These are phyloP conservation scores for Oenanthe oenanthe DNA, from an alignment of 2,113 vertebrate species.

Conservation along the genomic window DNA sequence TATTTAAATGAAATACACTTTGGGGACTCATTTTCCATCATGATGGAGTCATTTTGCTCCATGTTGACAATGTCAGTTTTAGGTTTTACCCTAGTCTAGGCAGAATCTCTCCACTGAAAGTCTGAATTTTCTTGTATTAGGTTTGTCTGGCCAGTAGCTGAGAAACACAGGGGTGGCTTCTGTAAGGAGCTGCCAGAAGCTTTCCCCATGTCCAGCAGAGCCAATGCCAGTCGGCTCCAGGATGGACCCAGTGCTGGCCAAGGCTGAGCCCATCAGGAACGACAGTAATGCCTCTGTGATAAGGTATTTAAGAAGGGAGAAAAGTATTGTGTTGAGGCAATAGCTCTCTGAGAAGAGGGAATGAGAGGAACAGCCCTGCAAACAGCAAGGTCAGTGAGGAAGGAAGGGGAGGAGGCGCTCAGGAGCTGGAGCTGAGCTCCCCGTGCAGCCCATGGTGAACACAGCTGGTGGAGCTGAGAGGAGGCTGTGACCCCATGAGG, in stretches of 20 bases:
- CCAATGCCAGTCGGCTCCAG: background rate
- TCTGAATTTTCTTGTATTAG: background rate
- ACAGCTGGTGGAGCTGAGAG: background rate
- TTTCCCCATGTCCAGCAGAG: background rate
- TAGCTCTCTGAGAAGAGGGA: background rate
- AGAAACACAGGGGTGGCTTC: background rate
- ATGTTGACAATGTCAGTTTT: background rate
- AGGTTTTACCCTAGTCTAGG: background rate
- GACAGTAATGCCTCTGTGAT: background rate
- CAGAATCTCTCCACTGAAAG: background rate
- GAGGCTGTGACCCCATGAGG: background rate
- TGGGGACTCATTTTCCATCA: background rate
- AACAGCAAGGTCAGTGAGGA: background rate
- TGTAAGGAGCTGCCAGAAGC: background rate
- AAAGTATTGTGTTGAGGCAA: background rate
- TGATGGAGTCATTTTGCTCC: background rate
- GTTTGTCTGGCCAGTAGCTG: background rate
- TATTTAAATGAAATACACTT: background rate
- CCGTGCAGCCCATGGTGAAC: fast-evolving
- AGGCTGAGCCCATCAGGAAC: background rate
- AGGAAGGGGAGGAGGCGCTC: background rate
- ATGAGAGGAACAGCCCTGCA: background rate
- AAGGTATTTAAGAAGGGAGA: background rate
- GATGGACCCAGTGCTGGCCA: background rate
- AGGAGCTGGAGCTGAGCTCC: background rate